These are phyloP conservation scores for Circaetus gallicus DNA, from an alignment of 2,113 vertebrate species.

Conservation along the genomic window DNA sequence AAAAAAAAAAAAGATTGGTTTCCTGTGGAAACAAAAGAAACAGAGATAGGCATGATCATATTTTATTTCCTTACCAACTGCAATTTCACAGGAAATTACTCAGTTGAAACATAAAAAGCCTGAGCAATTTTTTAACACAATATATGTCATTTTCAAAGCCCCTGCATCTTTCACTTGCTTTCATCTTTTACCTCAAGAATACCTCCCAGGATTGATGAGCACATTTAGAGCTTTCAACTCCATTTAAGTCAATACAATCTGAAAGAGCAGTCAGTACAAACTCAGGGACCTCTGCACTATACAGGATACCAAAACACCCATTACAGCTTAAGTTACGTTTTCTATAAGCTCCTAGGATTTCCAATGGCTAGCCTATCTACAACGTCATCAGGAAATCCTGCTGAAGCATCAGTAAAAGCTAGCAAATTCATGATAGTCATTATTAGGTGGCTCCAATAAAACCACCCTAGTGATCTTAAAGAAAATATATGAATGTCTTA, in stretches of 20 bases:
- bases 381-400: neutral
- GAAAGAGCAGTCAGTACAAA: neutral
- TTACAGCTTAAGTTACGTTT: neutral
- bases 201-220: neutral
- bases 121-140: neutral
- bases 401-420: neutral
- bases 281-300: neutral
- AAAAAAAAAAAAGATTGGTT: neutral
- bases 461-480: neutral
- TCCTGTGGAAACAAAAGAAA: conserved; percentile 8
- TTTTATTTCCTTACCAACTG: neutral
- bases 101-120: neutral
- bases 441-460: neutral
- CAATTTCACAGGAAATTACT: conserved; percentile 23
- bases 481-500: neutral
- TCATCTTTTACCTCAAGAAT: neutral
- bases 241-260: neutral
- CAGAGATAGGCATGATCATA: neutral
- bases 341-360: neutral
- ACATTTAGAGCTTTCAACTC: neutral
- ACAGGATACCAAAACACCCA: neutral
- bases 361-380: neutral
- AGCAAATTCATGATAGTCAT: neutral
- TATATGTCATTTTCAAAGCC: neutral
- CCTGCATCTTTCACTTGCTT: neutral